Conservation (phyloP, 2,888 invertebrate genomes). For the Mimumesa dahlbomi region DNA sequence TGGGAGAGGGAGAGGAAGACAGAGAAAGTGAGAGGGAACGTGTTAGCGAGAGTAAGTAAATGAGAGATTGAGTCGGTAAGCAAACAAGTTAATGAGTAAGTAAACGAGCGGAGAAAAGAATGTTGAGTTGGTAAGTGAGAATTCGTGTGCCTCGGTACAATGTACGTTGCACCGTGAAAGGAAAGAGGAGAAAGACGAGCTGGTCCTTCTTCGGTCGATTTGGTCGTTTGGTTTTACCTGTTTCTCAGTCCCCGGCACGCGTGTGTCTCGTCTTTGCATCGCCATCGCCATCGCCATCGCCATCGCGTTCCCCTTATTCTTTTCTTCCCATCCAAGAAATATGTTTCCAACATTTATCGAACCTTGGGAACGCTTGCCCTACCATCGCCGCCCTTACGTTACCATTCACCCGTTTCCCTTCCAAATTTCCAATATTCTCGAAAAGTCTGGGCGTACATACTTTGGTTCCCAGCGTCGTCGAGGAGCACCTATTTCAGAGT, state of each 20-base stretch:
- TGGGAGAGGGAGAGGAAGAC: background rate
- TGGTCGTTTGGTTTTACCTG: background rate
- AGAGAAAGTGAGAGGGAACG: too few species aligned
- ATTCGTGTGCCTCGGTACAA: conserved; percentile 21
- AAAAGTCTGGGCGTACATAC: too few species aligned
- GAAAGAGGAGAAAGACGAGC: conserved; percentile 20
- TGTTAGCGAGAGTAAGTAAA: too few species aligned
- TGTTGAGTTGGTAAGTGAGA: conserved; percentile 45
- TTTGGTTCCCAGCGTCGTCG: too few species aligned
- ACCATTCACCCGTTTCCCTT: too few species aligned
- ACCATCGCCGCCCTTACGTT: background rate
- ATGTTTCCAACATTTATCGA: too few species aligned
- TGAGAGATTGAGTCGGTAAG: too few species aligned
- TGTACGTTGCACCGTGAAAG: conserved; percentile 2
- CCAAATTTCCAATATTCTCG: too few species aligned
- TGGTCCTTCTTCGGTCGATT: background rate
- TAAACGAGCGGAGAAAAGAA: too few species aligned
- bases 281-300: background rate
- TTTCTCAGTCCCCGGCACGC: conserved; percentile 34
- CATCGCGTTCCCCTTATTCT: conserved; percentile 8
- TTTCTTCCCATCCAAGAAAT: too few species aligned
- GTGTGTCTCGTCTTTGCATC: conserved; percentile 36
- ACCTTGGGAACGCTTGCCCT: background rate
- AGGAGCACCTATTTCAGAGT: too few species aligned
- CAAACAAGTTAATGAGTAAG: too few species aligned